Conservation (phyloP, 2,797 vertebrate species). For the Mormyrus hasselquistii region DNA sequence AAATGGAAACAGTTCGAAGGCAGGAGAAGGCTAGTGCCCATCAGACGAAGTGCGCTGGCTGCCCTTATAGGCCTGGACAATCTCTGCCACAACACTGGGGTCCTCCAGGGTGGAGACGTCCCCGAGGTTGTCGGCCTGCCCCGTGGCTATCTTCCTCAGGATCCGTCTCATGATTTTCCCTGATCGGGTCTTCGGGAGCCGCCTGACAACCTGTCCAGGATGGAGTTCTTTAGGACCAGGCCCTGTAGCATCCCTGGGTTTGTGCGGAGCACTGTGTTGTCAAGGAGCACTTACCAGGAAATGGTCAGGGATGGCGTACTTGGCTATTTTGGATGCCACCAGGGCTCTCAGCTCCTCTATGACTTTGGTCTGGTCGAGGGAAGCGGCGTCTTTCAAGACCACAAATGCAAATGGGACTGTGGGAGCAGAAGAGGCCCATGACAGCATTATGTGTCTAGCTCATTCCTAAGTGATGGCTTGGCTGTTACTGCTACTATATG, state of each 20-base stretch:
- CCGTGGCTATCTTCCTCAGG: constrained; percentile 76
- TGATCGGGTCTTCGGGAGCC: constrained; percentile 91
- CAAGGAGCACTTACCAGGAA: constrained; percentile 72
- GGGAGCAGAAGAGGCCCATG: constrained; percentile 26
- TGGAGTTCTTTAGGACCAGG: neutral
- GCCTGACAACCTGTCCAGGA: constrained; percentile 70
- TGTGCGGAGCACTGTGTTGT: neutral
- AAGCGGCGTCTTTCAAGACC: constrained; percentile 71
- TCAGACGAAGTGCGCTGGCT: neutral
- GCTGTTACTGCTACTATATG: neutral
- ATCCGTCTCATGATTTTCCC: constrained; percentile 94
- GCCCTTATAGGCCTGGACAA: constrained; percentile 62
- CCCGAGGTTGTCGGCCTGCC: constrained; percentile 60
- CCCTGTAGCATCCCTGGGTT: no score
- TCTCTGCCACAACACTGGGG: constrained; percentile 72
- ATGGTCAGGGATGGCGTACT: constrained; percentile 87
- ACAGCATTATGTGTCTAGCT: neutral
- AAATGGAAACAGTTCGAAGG: neutral
- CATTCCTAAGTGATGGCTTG: neutral
- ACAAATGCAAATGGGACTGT: constrained; percentile 84
- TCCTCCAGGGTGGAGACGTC: constrained; percentile 89
- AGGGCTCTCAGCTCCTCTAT: constrained; percentile 62
- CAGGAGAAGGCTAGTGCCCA: neutral
- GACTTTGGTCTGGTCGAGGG: constrained; percentile 46
- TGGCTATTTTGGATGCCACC: constrained; percentile 84